A percentile compares a stretch with the other conserved stretches of the same genome.
Evolutionary conservation across 2,797 vertebrate species (phyloP).

Genomic region (Parotocinclus haroldoi): DNA sequence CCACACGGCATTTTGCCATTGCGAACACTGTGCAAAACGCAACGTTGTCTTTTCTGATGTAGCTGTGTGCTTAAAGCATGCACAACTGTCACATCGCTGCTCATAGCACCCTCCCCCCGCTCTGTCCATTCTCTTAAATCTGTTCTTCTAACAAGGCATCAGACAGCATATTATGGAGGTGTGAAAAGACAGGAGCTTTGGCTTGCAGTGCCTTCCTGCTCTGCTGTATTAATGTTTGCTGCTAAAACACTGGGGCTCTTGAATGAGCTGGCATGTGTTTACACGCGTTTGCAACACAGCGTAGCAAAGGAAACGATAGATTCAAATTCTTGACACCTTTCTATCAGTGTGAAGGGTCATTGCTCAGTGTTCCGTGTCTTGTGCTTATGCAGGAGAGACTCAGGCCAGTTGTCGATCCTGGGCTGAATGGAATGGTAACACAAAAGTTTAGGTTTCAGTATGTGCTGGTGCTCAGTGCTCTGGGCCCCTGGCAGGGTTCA

Average conservation of each 20-base stretch:
- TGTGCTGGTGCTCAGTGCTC: constrained; percentile 44
- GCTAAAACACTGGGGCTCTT: constrained; percentile 6
- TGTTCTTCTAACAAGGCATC: constrained; percentile 63
- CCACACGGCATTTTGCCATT: constrained; percentile 50
- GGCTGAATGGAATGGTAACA: constrained; percentile 57
- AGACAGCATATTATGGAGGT: constrained; percentile 61
- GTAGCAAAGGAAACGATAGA: neutral
- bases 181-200: constrained; percentile 38
- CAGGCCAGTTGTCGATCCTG: constrained; percentile 60
- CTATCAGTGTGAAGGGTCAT: too few relatives aligned
- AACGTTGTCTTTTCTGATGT: constrained; percentile 44
- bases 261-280: constrained; percentile 19
- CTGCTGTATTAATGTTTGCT: constrained; percentile 21
- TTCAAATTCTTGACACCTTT: too few relatives aligned
- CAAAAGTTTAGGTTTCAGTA: constrained; percentile 60
- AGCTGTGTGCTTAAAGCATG: constrained; percentile 57
- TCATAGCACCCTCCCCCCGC: constrained; percentile 23
- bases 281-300: constrained; percentile 25
- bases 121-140: constrained; percentile 48
- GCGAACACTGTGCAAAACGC: constrained; percentile 55
- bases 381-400: constrained; percentile 26
- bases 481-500: constrained; percentile 55
- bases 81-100: constrained; percentile 51
- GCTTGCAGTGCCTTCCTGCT: constrained; percentile 24
- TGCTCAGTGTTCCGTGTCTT: constrained; percentile 6